Base-by-base conservation (phyloP, 2,888 invertebrate genomes). In the Vanessa cardui region DNA sequence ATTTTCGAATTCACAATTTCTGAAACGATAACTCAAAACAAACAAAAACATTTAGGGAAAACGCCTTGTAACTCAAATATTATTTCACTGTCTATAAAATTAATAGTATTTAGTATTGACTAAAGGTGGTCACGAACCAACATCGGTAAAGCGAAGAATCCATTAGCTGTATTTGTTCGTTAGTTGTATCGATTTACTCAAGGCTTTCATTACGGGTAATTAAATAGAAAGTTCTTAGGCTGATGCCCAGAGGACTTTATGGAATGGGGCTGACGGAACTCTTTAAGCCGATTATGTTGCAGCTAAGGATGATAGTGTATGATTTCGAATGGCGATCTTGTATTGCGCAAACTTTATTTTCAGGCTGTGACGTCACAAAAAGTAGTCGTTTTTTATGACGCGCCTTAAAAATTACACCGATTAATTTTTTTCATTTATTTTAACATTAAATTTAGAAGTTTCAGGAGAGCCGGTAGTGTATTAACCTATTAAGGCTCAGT, bases 141-240 rank as follows among this genome's bases (percentile, higher is more conserved):
- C 69, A 70, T 46, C 64, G 64, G 64, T 58, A 20, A 50, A 47
- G 47, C 60, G 68, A 60, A 62, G 65, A 70, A 67, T 67, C 71
- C 69, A 73, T 72, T 72, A 70, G 72, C 52, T 60, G 59, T 66
- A n/a, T 20, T 39, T 68, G 60, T 59, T 56, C 56, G 50, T 44
- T 18, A 45, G 69, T 60, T 66, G 66, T 62, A 54, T 64, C 21
- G 54, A 71, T 75, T 74, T 74, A 64, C 75, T 73, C 73, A 73
- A 74, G 75, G 75, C 71, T 74, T 71, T 69, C 68, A 69, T 58
- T 62, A 68, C 64, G 56, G 58, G 66, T 75, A 75, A 75, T 75
- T 73, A 70, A 73, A 75, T 75, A 74, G 70, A 73, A 73, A 72
- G 69, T 70, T 73, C 67, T 72, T 72, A 39, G 45, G 66, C 68